phyloP scores from a whole-genome alignment of 2,113 vertebrate genomes.

The Chionis minor region DNA sequence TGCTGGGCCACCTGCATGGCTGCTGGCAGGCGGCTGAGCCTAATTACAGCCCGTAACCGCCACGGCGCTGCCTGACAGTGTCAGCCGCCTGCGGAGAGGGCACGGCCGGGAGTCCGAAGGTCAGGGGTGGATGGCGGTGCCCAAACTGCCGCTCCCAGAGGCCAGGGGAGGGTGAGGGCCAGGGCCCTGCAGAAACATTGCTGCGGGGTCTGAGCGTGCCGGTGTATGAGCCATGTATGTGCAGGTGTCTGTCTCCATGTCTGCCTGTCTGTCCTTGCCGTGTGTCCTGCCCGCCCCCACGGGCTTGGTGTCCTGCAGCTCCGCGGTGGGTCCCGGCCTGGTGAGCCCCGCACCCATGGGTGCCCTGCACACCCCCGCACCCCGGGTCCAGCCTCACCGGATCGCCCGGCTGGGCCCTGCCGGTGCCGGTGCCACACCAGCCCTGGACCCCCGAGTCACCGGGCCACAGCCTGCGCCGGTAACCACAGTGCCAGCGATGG shows the following conservation, averaged over 20 bases:
- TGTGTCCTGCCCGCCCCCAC: neutral
- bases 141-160: fast-evolving
- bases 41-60: neutral
- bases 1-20: fast-evolving
- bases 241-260: too few species aligned
- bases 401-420: fast-evolving
- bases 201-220: fast-evolving
- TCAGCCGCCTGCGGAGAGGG: neutral
- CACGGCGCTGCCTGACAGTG: neutral
- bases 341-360: neutral
- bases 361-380: neutral
- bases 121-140: neutral
- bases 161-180: fast-evolving
- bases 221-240: fast-evolving
- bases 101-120: neutral
- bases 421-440: neutral
- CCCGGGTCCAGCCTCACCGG: neutral
- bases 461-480: fast-evolving
- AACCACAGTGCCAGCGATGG: neutral
- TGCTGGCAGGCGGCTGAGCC: neutral
- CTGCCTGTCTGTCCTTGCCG: neutral
- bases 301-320: neutral
- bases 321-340: fast-evolving
- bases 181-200: neutral
- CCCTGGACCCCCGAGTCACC: neutral